Evolutionary conservation across 1,140 invertebrate species (phyloP).

Genomic region (Camponotus pennsylvanicus): DNA sequence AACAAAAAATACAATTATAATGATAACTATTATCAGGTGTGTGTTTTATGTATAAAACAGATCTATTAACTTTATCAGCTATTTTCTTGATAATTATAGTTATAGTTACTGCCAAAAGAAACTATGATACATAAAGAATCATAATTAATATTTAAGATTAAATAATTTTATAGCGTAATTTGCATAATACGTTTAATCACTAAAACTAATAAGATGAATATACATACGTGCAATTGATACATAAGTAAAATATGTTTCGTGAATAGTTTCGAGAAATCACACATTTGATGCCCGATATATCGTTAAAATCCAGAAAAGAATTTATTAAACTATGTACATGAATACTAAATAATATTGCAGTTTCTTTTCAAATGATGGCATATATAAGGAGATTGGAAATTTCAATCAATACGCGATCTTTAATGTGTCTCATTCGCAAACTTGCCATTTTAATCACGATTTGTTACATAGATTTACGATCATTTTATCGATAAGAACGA

Average conservation of each 20-base stretch:
- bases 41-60: neutral
- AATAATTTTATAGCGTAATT: neutral
- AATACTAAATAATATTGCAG: neutral
- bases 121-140: neutral
- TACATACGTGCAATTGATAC: neutral
- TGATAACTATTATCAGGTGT: too few species aligned
- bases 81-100: neutral
- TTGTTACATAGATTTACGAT: neutral
- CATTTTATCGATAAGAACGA: conserved; percentile 1
- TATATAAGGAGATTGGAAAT: neutral
- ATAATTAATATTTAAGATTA: neutral
- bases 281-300: neutral
- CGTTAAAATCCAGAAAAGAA: neutral
- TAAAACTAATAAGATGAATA: neutral
- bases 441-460: conserved; percentile 38
- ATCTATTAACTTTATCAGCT: neutral
- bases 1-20: too few species aligned
- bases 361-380: neutral
- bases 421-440: conserved; percentile 1
- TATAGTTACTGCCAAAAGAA: too few species aligned
- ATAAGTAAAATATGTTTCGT: neutral
- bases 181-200: neutral
- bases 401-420: conserved; percentile 21
- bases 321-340: neutral
- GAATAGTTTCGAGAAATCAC: too few species aligned